Evolutionary conservation across 2,797 vertebrate species (phyloP), one percentile per base, ranked within the genome.

Genomic region (Crotalus adamanteus): DNA sequence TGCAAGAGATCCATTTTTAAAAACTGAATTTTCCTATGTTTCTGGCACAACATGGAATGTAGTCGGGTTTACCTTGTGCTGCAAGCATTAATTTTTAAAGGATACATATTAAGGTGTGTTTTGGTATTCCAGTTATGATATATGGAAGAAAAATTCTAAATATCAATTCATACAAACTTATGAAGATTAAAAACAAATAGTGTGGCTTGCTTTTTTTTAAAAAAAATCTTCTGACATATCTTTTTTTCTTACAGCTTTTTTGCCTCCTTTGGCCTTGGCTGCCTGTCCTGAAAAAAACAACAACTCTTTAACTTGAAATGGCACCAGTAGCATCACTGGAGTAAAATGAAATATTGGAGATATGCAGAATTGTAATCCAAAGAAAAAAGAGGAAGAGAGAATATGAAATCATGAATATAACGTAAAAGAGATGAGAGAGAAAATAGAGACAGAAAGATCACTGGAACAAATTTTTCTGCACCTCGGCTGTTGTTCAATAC

Each of bases 61-160:
- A 96, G 94, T 69, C 95, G 90, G 91, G 86, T 95, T 96, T 96
- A 88, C 86, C 95, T 96, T 96, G 91, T 91, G 85, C 56, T 85
- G 12, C 60, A 95, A 92, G 69, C 86, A 91, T 87, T 69, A 55
- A 73, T 91, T 95, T 96, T 95, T 93, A 92, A 95, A 93, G 95
- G 94, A 94, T 90, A 93, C 59, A 42, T 95, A 92, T 94, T 93
- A 90, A 88, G 94, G 94, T 20, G 60, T 94, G 93, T 95, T 92
- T 96, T 93, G 90, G 96, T 83, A 73, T 92, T 94, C 96, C 92
- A 92, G 57, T 0, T 28, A 18, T 89, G 91, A 51, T 57, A 6
- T 91, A 91, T 92, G 94, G 59, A 90, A 94, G 94, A 90, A 94
- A 95, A 96, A 89, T 89, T 92, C 85, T 93, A 94, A 92, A 22